Percentiles rank a stretch among this genome's conserved stretches.
Conservation (phyloP, 2,888 invertebrate species). For the Chironomus tentans region DNA sequence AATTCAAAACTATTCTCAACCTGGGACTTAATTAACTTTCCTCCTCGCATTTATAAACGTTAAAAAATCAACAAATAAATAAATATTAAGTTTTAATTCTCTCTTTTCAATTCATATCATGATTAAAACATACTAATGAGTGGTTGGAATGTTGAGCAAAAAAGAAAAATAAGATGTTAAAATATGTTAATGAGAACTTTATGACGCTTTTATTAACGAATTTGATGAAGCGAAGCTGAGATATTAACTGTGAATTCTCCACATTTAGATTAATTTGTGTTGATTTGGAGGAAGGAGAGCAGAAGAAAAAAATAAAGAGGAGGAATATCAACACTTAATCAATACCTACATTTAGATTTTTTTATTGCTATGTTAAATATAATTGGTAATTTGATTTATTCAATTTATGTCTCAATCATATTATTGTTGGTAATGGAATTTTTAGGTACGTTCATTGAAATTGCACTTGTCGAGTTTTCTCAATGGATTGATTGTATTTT, state of each 20-base stretch:
- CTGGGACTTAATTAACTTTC: too few relatives aligned
- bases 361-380: background rate
- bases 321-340: background rate
- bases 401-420: background rate
- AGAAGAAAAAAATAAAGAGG: too few relatives aligned
- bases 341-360: background rate
- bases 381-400: background rate
- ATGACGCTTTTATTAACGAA: constrained; percentile 20
- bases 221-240: constrained; percentile 1
- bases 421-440: background rate
- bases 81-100: too few relatives aligned
- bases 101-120: background rate
- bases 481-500: background rate
- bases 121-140: constrained; percentile 23
- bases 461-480: background rate
- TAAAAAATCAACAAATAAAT: too few relatives aligned
- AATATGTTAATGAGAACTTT: constrained; percentile 25
- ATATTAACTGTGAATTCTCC: background rate
- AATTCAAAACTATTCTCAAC: too few relatives aligned
- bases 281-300: background rate
- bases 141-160: too few relatives aligned
- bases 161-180: background rate
- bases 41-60: too few relatives aligned
- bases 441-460: background rate
- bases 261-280: background rate